A percentile compares a stretch with the other conserved stretches of the same genome.
phyloP scores from a whole-genome alignment of 2,113 vertebrate species.

The Heteronetta atricapilla region DNA sequence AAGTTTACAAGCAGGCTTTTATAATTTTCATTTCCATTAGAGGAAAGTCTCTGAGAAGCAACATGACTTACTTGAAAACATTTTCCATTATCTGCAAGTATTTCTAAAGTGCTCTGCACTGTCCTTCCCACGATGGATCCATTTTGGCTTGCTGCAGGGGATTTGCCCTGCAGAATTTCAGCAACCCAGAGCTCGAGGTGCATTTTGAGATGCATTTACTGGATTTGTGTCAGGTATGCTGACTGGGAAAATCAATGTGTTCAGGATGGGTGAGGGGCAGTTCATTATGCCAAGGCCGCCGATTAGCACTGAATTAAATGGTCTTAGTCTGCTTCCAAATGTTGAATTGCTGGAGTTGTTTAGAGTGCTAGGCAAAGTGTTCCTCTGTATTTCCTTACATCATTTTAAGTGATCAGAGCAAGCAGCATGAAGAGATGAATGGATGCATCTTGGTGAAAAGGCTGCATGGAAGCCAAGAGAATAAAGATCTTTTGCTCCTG shows the following conservation, averaged over 20 bases:
- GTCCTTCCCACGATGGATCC: background rate
- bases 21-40: conserved; percentile 53
- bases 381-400: background rate
- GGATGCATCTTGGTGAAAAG: background rate
- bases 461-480: background rate
- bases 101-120: conserved; percentile 51
- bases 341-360: background rate
- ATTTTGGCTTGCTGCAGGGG: conserved; percentile 37
- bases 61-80: conserved; percentile 34
- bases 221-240: background rate
- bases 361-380: background rate
- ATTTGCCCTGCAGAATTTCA: conserved; percentile 53
- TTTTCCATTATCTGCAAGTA: conserved; percentile 51
- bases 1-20: conserved; percentile 33
- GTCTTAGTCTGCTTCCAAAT: background rate
- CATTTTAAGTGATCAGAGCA: background rate
- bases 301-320: background rate
- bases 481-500: background rate
- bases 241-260: conserved; percentile 6
- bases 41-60: conserved; percentile 9
- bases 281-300: background rate
- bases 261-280: background rate
- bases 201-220: conserved; percentile 28
- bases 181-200: background rate
- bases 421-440: background rate